Conservation (phyloP, 1,140 invertebrate species). For the Panagrolaimus sp. region DNA sequence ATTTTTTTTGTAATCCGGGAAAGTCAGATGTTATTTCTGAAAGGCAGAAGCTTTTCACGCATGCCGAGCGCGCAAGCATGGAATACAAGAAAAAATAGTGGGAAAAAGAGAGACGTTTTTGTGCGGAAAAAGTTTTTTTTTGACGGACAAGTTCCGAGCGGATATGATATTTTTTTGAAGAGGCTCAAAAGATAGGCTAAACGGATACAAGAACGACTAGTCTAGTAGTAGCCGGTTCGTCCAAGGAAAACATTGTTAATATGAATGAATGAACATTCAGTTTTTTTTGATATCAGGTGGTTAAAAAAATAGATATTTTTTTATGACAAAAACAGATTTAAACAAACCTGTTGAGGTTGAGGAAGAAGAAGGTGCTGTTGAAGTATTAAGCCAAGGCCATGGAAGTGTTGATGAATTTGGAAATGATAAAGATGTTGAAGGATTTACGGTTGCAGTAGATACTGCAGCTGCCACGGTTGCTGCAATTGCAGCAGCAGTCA, state of each 20-base stretch:
- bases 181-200: conserved; percentile 1
- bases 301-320: too few species aligned
- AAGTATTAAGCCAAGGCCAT: conserved; percentile 8
- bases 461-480: background rate
- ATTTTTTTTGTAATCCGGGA: conserved; percentile 1
- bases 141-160: conserved; percentile 4
- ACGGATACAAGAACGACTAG: conserved; percentile 2
- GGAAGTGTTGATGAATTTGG: background rate
- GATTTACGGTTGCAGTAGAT: background rate
- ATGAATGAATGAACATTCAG: background rate
- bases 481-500: too few species aligned
- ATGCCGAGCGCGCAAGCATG: background rate
- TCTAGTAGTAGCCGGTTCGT: background rate
- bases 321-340: background rate
- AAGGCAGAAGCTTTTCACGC: conserved; percentile 1
- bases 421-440: background rate
- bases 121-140: background rate
- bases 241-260: background rate
- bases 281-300: background rate
- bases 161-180: background rate
- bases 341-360: background rate
- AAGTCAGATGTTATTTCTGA: conserved; percentile 5
- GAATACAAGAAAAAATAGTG: conserved; percentile 1
- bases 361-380: background rate
- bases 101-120: background rate